phyloP scores from a whole-genome alignment of 2,888 invertebrate genomes.

The Melangyna quadrimaculata region DNA sequence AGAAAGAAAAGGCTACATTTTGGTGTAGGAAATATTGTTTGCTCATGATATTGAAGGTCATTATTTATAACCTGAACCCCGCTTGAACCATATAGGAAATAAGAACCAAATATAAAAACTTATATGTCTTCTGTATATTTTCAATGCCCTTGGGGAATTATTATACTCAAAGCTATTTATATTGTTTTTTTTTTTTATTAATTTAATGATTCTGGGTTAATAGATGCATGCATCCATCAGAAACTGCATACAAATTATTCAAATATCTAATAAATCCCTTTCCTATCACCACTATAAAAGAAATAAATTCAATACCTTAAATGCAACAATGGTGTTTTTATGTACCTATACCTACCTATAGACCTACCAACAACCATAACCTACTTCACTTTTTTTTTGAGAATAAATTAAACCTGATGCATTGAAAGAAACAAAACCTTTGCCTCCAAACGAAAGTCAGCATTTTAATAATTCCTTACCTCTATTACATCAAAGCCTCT shows the following conservation, averaged over 20 bases:
- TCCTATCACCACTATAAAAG: neutral
- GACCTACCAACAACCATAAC: constrained; percentile 9
- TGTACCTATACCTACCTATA: too few species aligned
- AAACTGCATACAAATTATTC: neutral
- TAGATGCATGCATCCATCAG: neutral
- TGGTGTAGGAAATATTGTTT: too few species aligned
- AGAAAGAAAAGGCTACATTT: too few species aligned
- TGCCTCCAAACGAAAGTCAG: constrained; percentile 48
- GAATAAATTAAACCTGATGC: neutral
- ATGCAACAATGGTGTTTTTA: neutral
- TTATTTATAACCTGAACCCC: too few species aligned
- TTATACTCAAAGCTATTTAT: neutral
- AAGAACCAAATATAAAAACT: neutral
- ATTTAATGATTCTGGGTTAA: too few species aligned
- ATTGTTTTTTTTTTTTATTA: neutral
- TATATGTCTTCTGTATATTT: neutral
- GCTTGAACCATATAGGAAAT: too few species aligned
- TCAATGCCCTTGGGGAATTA: neutral
- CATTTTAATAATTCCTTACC: neutral
- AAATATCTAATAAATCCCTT: too few species aligned
- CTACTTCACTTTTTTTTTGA: constrained; percentile 12
- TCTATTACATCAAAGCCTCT: constrained; percentile 30
- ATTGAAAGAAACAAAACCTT: constrained; percentile 42
- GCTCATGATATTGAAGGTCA: too few species aligned
- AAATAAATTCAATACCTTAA: neutral